Evolutionary conservation across 1,140 invertebrate genomes (phyloP).

Genomic region (Forficula auricularia): DNA sequence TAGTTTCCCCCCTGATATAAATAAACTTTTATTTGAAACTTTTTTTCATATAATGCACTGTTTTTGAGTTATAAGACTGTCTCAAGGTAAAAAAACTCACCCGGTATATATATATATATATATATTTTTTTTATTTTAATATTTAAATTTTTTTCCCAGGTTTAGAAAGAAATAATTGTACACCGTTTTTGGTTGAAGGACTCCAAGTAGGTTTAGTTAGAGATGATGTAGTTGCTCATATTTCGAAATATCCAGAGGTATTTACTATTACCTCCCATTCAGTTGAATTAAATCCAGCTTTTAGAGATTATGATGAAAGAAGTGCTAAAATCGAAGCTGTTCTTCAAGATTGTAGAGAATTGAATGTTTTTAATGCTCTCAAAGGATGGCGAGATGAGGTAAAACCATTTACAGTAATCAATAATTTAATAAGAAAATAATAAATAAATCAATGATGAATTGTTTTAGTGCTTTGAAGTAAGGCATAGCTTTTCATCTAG

Average conservation of each 20-base stretch:
- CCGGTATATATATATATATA: too few species aligned
- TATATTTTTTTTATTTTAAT: too few species aligned
- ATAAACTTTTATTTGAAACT: too few species aligned
- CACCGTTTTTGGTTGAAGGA: conserved; percentile 70
- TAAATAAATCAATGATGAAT: too few species aligned
- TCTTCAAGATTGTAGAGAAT: conserved; percentile 46
- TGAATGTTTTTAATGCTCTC: conserved; percentile 47
- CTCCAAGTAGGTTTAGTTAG: conserved; percentile 73
- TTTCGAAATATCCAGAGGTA: conserved; percentile 66
- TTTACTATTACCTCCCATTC: conserved; percentile 50
- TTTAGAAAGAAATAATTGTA: conserved; percentile 52
- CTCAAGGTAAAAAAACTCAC: too few species aligned
- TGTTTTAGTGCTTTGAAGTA: conserved; percentile 64
- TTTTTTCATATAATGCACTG: too few species aligned
- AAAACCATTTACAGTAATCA: conserved; percentile 9
- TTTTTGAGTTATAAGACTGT: too few species aligned
- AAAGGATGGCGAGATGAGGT: conserved; percentile 84
- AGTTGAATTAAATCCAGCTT: conserved; percentile 67
- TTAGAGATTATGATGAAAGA: conserved; percentile 63
- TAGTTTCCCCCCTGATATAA: too few species aligned
- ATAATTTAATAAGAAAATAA: background rate
- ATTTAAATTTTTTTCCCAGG: conserved; percentile 26
- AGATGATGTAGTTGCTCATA: conserved; percentile 58
- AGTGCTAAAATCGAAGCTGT: conserved; percentile 61
- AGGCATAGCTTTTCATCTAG: conserved; percentile 46